phyloP scores from a whole-genome alignment of 2,797 vertebrate species.

The Lateolabrax maculatus region DNA sequence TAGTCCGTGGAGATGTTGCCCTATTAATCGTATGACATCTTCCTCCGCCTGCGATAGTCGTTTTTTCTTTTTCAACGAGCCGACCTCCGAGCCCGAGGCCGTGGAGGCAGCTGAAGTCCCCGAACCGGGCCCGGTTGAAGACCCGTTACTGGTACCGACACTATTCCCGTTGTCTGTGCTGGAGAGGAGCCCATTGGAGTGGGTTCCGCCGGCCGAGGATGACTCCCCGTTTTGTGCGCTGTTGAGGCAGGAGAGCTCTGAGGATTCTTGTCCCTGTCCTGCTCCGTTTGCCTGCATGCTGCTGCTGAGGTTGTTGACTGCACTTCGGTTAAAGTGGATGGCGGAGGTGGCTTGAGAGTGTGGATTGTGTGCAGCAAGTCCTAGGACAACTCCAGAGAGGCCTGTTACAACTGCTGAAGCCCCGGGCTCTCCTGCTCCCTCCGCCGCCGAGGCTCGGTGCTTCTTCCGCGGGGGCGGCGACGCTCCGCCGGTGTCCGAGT shows the following conservation, averaged over 20 bases:
- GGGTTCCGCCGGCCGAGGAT: conserved; percentile 86
- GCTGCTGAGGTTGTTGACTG: conserved; percentile 86
- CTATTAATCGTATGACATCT: conserved; percentile 98
- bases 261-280: conserved; percentile 88
- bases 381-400: conserved; percentile 88
- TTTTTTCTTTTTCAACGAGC: conserved; percentile 96
- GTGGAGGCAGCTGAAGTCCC: conserved; percentile 83
- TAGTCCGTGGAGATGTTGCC: conserved; percentile 97
- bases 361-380: conserved; percentile 85
- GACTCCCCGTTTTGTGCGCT: conserved; percentile 94
- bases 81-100: conserved; percentile 86
- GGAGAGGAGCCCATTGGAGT: conserved; percentile 87
- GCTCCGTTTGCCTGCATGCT: conserved; percentile 96
- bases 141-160: conserved; percentile 90
- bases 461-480: conserved; percentile 99
- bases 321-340: conserved; percentile 86
- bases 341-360: conserved; percentile 87
- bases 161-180: conserved; percentile 86
- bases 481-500: conserved; percentile 99
- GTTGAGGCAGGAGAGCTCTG: conserved; percentile 85
- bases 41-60: conserved; percentile 96
- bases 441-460: conserved; percentile 99
- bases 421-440: conserved; percentile 99
- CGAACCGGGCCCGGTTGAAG: conserved; percentile 79
- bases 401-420: conserved; percentile 93